Evolutionary conservation across 1,140 invertebrate species (phyloP), one percentile per base, ranked within the genome.

Genomic region (Drosophila yakuba): DNA sequence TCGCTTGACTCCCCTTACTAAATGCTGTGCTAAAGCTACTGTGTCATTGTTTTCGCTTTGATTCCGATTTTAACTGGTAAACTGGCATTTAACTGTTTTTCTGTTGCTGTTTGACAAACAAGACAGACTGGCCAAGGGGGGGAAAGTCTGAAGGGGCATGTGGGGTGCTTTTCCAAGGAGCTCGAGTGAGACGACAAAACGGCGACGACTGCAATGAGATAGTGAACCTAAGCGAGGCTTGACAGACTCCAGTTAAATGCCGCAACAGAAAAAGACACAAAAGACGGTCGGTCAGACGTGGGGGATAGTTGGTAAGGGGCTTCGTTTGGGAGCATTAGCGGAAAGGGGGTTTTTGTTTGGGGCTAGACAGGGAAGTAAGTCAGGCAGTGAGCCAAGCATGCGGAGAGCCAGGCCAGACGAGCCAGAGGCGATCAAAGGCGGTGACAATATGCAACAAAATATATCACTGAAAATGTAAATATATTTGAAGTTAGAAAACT

Each of bases 41-140:
- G 85, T 89, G 85, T 89, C 85, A 89, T 89, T 89, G 85, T 89
- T 89, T 89, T 89, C 85, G 85, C 84, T 89, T 89, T 90, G 84
- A 89, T 89, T 89, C 85, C 84, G 84, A 89, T 90, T 75, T 90
- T 89, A 89, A 89, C 84, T 88, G 84, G 80, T 88, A 89, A 88
- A 84, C 80, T 89, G 84, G 84, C 84, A 89, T 89, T 89, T 89
- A 89, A 89, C 84, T 89, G 85, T 90, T 89, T 89, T 84, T 90
- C 84, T 89, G 85, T 90, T 90, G 82, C 85, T 89, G 59, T 89
- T 88, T 88, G 84, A 89, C 84, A 89, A 89, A 89, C 84, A 89
- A 89, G 84, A 47, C 83, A 89, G 79, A 88, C 83, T 68, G 86
- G 80, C 73, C 32, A 62, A 61, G 41, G 23, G 38, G 38, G 28